Percentiles rank a stretch among this genome's conserved stretches.
These are phyloP conservation scores for Distichodus sexfasciatus DNA, from an alignment of 2,797 vertebrate species.

Conservation along the genomic window DNA sequence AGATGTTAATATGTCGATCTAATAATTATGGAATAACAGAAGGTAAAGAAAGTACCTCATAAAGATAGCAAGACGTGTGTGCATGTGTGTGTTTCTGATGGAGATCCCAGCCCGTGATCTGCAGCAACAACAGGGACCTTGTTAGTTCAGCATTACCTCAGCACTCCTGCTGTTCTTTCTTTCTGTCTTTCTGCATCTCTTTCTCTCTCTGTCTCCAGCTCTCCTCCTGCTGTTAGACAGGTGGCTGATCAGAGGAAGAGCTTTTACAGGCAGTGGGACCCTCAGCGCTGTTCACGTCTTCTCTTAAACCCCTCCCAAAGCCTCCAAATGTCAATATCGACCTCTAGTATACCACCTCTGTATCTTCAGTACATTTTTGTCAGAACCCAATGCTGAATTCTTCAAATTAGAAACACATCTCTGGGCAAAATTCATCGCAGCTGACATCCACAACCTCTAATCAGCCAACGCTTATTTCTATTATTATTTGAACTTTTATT, in stretches of 20 bases:
- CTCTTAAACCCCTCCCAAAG: neutral
- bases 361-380: too few species aligned
- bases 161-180: neutral
- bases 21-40: too few species aligned
- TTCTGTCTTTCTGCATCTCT: neutral
- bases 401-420: too few species aligned
- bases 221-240: constrained; percentile 6
- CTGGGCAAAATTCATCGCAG: too few species aligned
- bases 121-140: neutral
- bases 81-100: neutral
- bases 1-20: too few species aligned
- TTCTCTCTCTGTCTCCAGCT: neutral
- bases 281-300: neutral
- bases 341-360: too few species aligned
- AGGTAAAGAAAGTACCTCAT: neutral
- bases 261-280: neutral
- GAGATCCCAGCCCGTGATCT: neutral
- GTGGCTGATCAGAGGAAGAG: neutral
- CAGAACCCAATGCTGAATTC: too few species aligned
- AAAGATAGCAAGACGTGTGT: neutral
- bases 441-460: too few species aligned
- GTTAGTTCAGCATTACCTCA: neutral
- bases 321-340: neutral
- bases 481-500: too few species aligned
- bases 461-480: too few species aligned